Conservation (phyloP, 53 echinoderm and acorn worm genomes). For the Astropecten irregularis region DNA sequence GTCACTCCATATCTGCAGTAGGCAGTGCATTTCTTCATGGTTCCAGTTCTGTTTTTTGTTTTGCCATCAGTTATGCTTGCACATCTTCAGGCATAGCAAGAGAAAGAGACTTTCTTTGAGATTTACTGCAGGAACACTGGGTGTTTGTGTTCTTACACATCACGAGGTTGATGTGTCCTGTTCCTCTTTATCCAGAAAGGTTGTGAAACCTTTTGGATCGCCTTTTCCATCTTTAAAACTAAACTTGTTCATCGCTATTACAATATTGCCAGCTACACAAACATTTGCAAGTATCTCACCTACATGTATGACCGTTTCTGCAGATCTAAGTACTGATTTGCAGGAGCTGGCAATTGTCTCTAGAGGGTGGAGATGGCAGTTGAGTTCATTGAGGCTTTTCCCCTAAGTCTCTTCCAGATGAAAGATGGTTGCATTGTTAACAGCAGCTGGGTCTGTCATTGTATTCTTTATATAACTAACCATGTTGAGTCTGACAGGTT, state of each 20-base stretch:
- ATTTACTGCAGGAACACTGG: no score
- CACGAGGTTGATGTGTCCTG: no score
- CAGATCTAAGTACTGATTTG: slow-evolving; percentile 8
- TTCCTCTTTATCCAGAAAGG: slow-evolving; percentile 7
- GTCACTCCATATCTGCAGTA: no score
- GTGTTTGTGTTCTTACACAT: no score
- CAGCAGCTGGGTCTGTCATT: slow-evolving; percentile 35
- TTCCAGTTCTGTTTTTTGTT: no score
- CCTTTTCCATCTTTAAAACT: slow-evolving; percentile 39
- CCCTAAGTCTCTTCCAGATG: slow-evolving; percentile 36
- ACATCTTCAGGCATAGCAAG: no score
- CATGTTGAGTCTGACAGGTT: slow-evolving; percentile 1
- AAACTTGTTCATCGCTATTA: slow-evolving; percentile 22
- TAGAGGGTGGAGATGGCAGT: slow-evolving; percentile 66
- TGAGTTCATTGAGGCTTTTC: slow-evolving; percentile 41
- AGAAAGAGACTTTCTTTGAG: no score
- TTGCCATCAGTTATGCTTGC: no score
- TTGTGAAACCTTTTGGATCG: slow-evolving; percentile 26
- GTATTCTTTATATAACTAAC: slow-evolving; percentile 27
- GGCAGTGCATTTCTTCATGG: no score
- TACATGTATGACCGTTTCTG: not conserved
- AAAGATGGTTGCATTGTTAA: slow-evolving; percentile 52
- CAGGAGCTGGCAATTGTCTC: slow-evolving; percentile 51
- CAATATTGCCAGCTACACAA: not conserved
- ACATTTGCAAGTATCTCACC: slow-evolving; percentile 11